A percentile compares a stretch with the other conserved stretches of the same genome.
These are phyloP conservation scores for Andrena chrysosceles DNA, from an alignment of 2,888 invertebrate genomes.

Conservation along the genomic window DNA sequence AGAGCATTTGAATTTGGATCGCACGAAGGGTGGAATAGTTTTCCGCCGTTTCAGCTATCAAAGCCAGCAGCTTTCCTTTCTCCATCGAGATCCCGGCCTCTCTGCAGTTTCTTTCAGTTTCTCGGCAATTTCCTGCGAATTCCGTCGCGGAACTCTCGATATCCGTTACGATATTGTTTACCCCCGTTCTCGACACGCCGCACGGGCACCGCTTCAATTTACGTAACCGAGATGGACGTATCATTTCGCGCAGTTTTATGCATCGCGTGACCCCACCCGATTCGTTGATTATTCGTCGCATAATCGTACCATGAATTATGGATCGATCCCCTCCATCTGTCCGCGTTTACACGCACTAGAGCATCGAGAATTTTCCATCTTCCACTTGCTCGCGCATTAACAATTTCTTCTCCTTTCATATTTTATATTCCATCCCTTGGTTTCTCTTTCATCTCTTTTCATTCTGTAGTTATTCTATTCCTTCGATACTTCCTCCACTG, in stretches of 20 bases:
- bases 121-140: slow-evolving; percentile 23
- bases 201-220: slow-evolving; percentile 27
- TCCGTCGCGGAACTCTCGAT: slow-evolving; percentile 18
- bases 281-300: slow-evolving; percentile 51
- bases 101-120: slow-evolving; percentile 32
- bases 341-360: slow-evolving; percentile 38
- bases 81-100: slow-evolving; percentile 25
- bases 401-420: neutral
- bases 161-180: slow-evolving; percentile 46
- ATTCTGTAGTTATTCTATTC: no score
- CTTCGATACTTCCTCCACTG: neutral
- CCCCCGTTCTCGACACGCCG: neutral
- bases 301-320: slow-evolving; percentile 63
- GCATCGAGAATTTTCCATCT: slow-evolving; percentile 23
- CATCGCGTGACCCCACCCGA: slow-evolving; percentile 47
- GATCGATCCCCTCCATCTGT: slow-evolving; percentile 45
- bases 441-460: neutral
- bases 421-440: slow-evolving; percentile 9
- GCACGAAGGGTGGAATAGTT: neutral
- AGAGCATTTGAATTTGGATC: neutral
- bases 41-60: neutral
- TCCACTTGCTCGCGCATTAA: neutral
- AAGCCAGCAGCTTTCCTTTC: neutral
- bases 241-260: slow-evolving; percentile 45
- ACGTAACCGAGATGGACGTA: slow-evolving; percentile 33